Evolutionary conservation across 2,113 vertebrate species (phyloP).

Genomic region (Xenopus laevis): DNA sequence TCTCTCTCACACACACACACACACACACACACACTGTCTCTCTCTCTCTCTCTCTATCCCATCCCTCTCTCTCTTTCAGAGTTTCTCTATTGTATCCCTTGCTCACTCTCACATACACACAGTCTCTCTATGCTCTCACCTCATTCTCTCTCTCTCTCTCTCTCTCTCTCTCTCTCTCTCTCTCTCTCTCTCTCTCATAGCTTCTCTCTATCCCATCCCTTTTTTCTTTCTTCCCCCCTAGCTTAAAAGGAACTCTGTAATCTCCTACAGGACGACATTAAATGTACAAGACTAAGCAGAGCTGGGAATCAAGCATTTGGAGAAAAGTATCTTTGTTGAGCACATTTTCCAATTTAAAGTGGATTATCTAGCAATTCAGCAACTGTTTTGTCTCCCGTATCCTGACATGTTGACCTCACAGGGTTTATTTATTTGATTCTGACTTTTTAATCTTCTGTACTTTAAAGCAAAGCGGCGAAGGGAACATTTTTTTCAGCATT

Average conservation of each 20-base stretch:
- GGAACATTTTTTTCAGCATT: not conserved
- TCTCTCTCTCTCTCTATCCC: no score
- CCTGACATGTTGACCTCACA: not conserved
- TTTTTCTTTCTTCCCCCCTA: no score
- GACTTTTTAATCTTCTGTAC: conserved; percentile 1
- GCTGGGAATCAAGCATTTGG: not conserved
- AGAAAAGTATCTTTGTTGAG: not conserved
- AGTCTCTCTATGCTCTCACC: no score
- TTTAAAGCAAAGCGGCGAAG: not conserved
- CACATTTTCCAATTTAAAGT: conserved; percentile 8
- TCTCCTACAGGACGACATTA: not conserved
- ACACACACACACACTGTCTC: no score
- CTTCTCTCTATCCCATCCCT: no score
- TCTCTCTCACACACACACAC: no score
- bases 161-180: not conserved
- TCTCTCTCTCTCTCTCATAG: no score
- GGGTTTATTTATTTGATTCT: not conserved
- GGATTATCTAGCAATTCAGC: conserved; percentile 1
- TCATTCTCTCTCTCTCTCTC: not conserved
- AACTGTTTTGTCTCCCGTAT: not conserved
- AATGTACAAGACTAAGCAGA: conserved; percentile 1
- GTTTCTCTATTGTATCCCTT: no score
- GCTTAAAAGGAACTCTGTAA: not conserved
- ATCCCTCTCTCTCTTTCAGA: no score
- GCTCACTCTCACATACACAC: no score